A percentile compares a stretch with the other conserved stretches of the same genome.
phyloP scores from a whole-genome alignment of 53 echinoderm and acorn worm species.

The Arbacia lixula region DNA sequence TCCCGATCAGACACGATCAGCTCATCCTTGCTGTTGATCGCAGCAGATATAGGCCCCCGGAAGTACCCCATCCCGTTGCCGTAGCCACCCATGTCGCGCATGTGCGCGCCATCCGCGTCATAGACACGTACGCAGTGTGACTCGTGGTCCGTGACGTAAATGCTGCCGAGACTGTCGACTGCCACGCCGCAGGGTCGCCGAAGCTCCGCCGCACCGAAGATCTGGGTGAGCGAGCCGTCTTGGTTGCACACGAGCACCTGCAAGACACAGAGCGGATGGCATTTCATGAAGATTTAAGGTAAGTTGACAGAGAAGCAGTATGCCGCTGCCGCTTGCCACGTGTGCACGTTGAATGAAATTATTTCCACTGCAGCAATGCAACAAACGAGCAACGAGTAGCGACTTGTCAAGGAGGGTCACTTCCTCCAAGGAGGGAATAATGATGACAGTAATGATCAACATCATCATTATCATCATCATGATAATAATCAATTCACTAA shows the following conservation, averaged over 20 bases:
- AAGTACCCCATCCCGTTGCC: constrained; percentile 84
- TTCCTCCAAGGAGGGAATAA: too few species aligned
- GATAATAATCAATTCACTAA: too few species aligned
- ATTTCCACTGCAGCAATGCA: too few species aligned
- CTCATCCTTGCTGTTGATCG: constrained; percentile 86
- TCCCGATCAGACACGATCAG: constrained; percentile 94
- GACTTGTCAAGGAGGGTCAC: too few species aligned
- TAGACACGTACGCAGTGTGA: constrained; percentile 75
- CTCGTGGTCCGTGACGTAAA: constrained; percentile 90
- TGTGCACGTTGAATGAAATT: too few species aligned
- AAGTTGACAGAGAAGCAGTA: too few species aligned
- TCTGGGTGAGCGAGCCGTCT: constrained; percentile 76
- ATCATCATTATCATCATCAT: too few species aligned
- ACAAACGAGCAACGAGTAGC: too few species aligned
- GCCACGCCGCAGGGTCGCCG: constrained; percentile 92
- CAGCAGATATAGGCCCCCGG: constrained; percentile 82
- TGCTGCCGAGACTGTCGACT: constrained; percentile 79
- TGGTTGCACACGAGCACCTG: constrained; percentile 85
- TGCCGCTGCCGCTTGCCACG: too few species aligned
- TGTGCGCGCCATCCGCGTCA: constrained; percentile 68
- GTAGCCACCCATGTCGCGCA: constrained; percentile 77
- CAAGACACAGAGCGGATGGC: too few species aligned
- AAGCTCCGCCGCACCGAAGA: constrained; percentile 76
- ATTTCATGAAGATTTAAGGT: too few species aligned
- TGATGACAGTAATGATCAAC: too few species aligned